Conservation (phyloP, 2,797 vertebrate species). For the Anas georgica region DNA sequence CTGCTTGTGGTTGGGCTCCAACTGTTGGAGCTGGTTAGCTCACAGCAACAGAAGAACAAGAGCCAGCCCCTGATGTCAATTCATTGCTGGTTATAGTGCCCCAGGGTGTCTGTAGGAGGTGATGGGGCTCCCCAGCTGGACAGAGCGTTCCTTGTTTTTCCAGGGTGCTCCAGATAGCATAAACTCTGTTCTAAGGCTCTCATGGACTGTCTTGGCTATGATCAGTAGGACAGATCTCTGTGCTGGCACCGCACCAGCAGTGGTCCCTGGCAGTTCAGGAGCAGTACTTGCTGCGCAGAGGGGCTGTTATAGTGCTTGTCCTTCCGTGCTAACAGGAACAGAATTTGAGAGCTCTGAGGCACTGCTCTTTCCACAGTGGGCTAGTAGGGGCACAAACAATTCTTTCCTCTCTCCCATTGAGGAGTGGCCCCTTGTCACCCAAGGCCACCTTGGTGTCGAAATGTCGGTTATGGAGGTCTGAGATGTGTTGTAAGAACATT, state of each 20-base stretch:
- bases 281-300: background rate
- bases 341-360: background rate
- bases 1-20: background rate
- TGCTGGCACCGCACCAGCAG: background rate
- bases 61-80: background rate
- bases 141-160: background rate
- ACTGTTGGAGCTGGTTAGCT: background rate
- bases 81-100: background rate
- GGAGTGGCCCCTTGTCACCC: background rate
- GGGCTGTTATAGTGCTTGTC: background rate
- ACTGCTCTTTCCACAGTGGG: background rate
- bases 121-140: background rate
- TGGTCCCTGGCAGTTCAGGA: background rate
- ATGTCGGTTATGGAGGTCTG: background rate
- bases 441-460: background rate
- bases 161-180: background rate
- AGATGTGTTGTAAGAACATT: background rate
- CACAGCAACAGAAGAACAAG: accelerated
- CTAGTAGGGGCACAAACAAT: background rate
- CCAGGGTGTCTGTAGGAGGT: background rate
- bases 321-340: background rate
- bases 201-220: background rate
- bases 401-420: background rate
- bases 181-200: background rate
- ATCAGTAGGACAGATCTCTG: background rate